Percentiles rank a stretch among this genome's conserved stretches.
Conservation (phyloP, 2,797 vertebrate species). For the Acrossocheilus fasciatus region DNA sequence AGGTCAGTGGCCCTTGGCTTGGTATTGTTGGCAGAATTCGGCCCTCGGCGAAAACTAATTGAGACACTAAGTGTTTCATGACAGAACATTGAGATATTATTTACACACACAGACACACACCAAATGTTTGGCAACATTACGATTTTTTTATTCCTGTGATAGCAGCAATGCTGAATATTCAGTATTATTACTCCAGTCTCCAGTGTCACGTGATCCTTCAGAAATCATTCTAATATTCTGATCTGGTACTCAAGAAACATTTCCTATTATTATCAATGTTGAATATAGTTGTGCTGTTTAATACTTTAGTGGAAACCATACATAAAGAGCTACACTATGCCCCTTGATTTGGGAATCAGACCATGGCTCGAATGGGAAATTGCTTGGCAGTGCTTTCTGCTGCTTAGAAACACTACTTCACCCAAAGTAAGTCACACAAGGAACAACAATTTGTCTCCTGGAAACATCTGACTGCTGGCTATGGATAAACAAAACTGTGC, state of each 20-base stretch:
- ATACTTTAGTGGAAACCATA: not conserved
- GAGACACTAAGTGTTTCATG: no score
- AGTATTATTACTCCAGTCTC: not conserved
- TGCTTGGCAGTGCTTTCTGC: not conserved
- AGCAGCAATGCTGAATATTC: not conserved
- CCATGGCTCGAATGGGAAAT: not conserved
- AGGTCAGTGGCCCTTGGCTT: no score
- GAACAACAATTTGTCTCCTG: not conserved
- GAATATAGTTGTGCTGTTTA: not conserved
- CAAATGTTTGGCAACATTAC: no score
- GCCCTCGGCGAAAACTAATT: no score
- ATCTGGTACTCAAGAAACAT: not conserved
- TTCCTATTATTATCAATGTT: not conserved
- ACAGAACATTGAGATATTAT: no score
- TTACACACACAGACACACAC: no score
- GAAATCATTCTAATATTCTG: not conserved
- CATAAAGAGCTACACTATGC: not conserved
- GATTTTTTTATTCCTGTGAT: not conserved
- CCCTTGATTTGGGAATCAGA: not conserved
- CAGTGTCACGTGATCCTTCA: not conserved
- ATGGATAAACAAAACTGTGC: constrained; percentile 13
- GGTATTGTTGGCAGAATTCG: no score
- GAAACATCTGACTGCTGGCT: not conserved
- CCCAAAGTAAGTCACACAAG: not conserved
- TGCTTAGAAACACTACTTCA: not conserved